phyloP scores from a whole-genome alignment of 2,113 vertebrate species.

The Dromas ardeola region DNA sequence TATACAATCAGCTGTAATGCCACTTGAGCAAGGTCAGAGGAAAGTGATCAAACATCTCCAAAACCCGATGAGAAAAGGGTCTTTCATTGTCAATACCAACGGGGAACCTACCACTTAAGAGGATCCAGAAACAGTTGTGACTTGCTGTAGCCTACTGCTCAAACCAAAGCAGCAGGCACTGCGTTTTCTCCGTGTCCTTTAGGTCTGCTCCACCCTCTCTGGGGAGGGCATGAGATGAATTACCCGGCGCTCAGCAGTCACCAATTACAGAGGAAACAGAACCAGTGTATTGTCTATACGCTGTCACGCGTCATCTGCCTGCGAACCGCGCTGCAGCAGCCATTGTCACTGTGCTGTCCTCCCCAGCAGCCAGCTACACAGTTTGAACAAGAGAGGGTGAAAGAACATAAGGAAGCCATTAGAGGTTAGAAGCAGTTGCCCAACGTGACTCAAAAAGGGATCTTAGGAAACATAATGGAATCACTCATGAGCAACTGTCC shows the following conservation, averaged over 20 bases:
- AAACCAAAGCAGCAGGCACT: neutral
- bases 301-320: neutral
- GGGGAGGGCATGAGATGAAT: neutral
- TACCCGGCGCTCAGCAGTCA: neutral
- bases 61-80: neutral
- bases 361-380: neutral
- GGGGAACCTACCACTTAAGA: neutral
- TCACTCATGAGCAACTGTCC: neutral
- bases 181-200: neutral
- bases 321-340: neutral
- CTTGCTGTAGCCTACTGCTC: neutral
- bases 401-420: slow-evolving; percentile 36
- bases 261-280: neutral
- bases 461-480: slow-evolving; percentile 8
- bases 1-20: neutral
- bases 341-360: neutral
- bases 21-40: neutral
- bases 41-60: neutral
- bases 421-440: neutral
- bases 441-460: neutral
- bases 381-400: neutral
- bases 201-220: neutral
- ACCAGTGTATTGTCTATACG: neutral
- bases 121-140: neutral
- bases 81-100: neutral